phyloP scores from a whole-genome alignment of 2,113 vertebrate genomes.

The Halcyon senegalensis region DNA sequence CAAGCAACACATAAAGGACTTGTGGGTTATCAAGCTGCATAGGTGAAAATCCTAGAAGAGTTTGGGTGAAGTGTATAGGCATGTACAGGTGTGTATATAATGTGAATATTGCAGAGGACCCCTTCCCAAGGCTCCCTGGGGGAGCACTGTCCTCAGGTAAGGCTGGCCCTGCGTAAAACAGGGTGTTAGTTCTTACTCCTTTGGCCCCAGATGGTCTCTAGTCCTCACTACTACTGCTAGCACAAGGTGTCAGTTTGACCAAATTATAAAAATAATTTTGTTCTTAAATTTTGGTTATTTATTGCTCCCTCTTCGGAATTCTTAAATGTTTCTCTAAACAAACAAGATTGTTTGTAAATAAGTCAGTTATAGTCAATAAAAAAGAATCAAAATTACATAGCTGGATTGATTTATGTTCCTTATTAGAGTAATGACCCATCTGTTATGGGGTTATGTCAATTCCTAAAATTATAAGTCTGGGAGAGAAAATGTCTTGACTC shows the following conservation, averaged over 20 bases:
- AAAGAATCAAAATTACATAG: not conserved
- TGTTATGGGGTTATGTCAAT: conserved; percentile 31
- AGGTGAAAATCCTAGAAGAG: not conserved
- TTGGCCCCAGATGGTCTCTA: not conserved
- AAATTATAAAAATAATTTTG: not conserved
- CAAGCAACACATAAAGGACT: not conserved
- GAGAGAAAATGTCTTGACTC: not conserved
- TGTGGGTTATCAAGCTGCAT: not conserved
- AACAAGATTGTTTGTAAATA: not conserved
- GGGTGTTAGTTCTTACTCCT: not conserved
- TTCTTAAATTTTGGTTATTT: not conserved
- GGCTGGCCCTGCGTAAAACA: not conserved
- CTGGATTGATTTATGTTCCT: conserved; percentile 39
- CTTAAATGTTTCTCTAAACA: conserved; percentile 3
- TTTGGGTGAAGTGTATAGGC: not conserved
- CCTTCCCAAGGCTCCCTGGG: not conserved
- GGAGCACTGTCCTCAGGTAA: not conserved
- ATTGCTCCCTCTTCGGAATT: not conserved
- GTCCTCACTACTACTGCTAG: not conserved
- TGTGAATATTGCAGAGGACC: not conserved
- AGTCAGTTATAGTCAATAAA: not conserved
- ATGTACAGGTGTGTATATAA: not conserved
- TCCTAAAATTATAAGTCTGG: conserved; percentile 41
- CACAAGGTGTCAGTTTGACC: not conserved
- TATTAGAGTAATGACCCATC: conserved; percentile 51